Percentiles rank a stretch among this genome's conserved stretches.
phyloP scores from a whole-genome alignment of 2,888 invertebrate genomes.

The Cephus spinipes region DNA sequence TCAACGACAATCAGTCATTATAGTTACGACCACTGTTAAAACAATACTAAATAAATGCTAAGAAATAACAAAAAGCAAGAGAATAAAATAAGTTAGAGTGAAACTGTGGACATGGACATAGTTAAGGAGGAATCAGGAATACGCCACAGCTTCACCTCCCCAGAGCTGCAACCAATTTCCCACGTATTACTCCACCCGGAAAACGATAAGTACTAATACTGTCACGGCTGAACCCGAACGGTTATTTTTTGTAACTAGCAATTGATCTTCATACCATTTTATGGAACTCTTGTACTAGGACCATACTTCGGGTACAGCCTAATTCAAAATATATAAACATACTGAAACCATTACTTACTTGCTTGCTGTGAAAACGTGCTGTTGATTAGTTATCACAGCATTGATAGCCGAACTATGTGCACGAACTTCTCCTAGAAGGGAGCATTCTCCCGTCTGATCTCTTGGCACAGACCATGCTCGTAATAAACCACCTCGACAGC shows the following conservation, averaged over 20 bases:
- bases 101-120: conserved; percentile 67
- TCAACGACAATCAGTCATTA: not conserved
- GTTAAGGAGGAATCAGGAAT: conserved; percentile 66
- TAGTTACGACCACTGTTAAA: conserved; percentile 12
- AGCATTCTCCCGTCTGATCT: conserved; percentile 73
- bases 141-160: conserved; percentile 78
- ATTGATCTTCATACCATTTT: conserved; percentile 13
- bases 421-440: conserved; percentile 74
- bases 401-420: conserved; percentile 78
- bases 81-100: conserved; percentile 61
- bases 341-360: conserved; percentile 72
- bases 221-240: conserved; percentile 26
- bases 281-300: conserved; percentile 10
- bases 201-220: conserved; percentile 8
- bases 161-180: conserved; percentile 74
- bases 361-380: conserved; percentile 83
- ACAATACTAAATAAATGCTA: conserved; percentile 32
- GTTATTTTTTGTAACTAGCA: conserved; percentile 2
- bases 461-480: conserved; percentile 76
- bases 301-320: conserved; percentile 19
- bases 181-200: conserved; percentile 50
- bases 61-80: conserved; percentile 30
- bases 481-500: conserved; percentile 81
- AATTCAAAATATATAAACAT: not conserved
- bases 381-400: conserved; percentile 75